Conservation (phyloP, 1,140 invertebrate genomes). For the Drosophila baimaii region DNA sequence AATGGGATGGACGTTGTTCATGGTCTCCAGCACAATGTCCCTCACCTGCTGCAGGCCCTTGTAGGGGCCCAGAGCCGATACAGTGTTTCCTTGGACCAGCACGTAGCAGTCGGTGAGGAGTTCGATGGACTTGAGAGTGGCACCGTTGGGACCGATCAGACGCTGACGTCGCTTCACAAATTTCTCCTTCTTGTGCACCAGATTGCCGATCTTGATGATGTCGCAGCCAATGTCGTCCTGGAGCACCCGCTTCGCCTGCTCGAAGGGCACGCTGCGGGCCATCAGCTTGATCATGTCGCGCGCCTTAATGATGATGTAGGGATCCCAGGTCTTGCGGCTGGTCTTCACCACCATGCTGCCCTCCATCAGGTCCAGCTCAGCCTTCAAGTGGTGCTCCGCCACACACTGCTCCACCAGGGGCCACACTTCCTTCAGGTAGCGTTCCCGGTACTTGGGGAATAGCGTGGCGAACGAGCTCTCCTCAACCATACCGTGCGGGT, state of each 20-base stretch:
- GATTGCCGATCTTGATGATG: conserved; percentile 97
- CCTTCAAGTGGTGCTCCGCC: conserved; percentile 91
- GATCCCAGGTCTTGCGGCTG: conserved; percentile 99
- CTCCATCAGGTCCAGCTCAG: conserved; percentile 97
- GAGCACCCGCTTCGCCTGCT: conserved; percentile 94
- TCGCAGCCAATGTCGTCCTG: conserved; percentile 97
- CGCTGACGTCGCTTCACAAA: conserved; percentile 98
- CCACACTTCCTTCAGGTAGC: conserved; percentile 98
- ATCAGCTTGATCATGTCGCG: conserved; percentile 98
- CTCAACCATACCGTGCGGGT: conserved; percentile 91
- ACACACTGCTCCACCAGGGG: conserved; percentile 95
- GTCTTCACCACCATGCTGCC: conserved; percentile 98
- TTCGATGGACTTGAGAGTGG: conserved; percentile 98
- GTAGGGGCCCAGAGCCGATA: conserved; percentile 97
- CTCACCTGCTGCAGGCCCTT: conserved; percentile 96
- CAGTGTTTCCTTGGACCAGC: conserved; percentile 98
- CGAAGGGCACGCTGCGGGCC: conserved; percentile 97
- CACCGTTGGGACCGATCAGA: conserved; percentile 98
- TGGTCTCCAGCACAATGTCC: conserved; percentile 97
- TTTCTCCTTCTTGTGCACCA: conserved; percentile 96
- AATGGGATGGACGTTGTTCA: conserved; percentile 99
- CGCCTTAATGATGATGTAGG: conserved; percentile 98
- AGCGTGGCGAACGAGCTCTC: conserved; percentile 90
- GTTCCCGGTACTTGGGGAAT: conserved; percentile 94
- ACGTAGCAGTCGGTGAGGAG: conserved; percentile 99